Conservation (phyloP, 2,797 vertebrate species). For the Parauchenoglanis punctatus region DNA sequence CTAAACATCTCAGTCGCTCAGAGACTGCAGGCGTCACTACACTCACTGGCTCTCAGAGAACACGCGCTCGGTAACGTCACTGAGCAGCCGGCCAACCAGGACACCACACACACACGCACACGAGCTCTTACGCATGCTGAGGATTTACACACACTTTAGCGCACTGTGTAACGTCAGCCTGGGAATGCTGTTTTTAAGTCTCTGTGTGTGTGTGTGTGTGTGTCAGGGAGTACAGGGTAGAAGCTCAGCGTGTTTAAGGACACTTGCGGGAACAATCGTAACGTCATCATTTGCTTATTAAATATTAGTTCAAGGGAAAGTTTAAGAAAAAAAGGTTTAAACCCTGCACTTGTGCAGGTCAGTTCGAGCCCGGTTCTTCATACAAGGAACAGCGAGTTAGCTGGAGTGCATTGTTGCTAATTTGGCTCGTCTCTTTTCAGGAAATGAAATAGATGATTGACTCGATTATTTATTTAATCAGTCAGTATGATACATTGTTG, state of each 20-base stretch:
- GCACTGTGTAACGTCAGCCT: constrained; percentile 32
- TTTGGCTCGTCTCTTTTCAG: not conserved
- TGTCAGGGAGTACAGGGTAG: not conserved
- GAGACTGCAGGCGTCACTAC: constrained; percentile 64
- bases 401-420: not conserved
- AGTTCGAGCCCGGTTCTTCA: not conserved
- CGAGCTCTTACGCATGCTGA: constrained; percentile 19
- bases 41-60: constrained; percentile 38
- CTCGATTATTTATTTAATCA: too few relatives aligned
- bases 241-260: not conserved
- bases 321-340: not conserved
- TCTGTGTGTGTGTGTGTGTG: not conserved
- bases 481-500: not conserved
- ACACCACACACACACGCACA: constrained; percentile 19
- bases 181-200: not conserved
- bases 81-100: constrained; percentile 48
- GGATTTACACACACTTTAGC: constrained; percentile 25
- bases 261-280: not conserved
- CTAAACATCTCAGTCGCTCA: constrained; percentile 12
- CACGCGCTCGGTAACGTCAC: constrained; percentile 61
- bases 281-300: not conserved
- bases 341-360: not conserved
- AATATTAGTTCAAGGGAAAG: not conserved
- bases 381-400: not conserved
- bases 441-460: not conserved